Conservation (phyloP, 2,888 invertebrate species). For the Melinopterus prodromus region DNA sequence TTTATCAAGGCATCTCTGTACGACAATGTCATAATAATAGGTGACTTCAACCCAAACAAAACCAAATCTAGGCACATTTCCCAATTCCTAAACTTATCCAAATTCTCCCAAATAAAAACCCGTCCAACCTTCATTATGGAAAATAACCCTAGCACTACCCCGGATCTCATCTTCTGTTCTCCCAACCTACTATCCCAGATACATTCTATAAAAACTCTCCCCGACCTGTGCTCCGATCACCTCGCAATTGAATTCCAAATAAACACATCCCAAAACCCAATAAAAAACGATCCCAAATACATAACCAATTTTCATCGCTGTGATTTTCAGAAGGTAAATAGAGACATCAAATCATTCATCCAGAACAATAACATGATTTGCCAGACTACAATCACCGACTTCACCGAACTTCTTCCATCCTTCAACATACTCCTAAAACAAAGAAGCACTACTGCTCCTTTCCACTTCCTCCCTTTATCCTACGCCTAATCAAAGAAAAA, state of each 20-base stretch:
- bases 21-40: neutral
- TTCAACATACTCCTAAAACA: neutral
- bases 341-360: no score
- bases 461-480: neutral
- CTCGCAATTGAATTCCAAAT: no score
- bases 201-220: neutral
- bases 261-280: no score
- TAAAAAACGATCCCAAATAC: no score
- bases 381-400: neutral
- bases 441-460: neutral
- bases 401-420: neutral
- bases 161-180: neutral
- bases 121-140: slow-evolving; percentile 8
- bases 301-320: no score
- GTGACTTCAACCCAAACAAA: slow-evolving; percentile 15
- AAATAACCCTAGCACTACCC: neutral
- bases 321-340: no score
- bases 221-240: neutral
- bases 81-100: neutral
- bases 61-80: neutral
- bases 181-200: neutral
- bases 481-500: neutral
- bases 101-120: neutral
- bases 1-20: no score
- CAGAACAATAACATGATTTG: no score